phyloP scores from a whole-genome alignment of 1,140 invertebrate genomes.

The Globodera rostochiensis region DNA sequence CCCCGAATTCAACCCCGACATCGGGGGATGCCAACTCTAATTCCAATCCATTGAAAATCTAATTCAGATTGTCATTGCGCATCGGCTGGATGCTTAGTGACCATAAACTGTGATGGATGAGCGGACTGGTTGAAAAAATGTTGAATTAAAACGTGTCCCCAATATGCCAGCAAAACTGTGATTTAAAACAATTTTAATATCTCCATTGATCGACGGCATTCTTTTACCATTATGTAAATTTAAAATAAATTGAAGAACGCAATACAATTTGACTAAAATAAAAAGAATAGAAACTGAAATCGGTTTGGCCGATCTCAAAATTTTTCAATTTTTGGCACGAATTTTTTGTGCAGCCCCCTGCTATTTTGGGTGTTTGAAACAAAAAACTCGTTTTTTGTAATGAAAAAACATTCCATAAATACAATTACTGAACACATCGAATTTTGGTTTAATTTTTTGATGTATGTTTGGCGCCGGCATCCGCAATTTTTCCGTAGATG shows the following conservation, averaged over 20 bases:
- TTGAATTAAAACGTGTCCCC: neutral
- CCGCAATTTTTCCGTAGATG: conserved; percentile 13
- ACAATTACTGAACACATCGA: neutral
- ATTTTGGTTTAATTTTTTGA: too few species aligned
- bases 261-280: too few species aligned
- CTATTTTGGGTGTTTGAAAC: too few species aligned
- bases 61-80: neutral
- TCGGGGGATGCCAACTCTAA: too few species aligned
- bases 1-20: too few species aligned
- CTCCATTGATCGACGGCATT: neutral
- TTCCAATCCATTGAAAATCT: too few species aligned
- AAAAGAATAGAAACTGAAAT: too few species aligned
- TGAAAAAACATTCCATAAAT: neutral
- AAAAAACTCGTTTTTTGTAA: too few species aligned
- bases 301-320: too few species aligned
- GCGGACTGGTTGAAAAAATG: neutral
- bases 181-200: neutral
- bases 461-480: neutral
- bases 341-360: neutral
- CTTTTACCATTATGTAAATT: too few species aligned
- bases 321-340: neutral
- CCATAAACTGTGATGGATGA: neutral
- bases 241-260: too few species aligned
- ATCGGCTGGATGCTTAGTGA: neutral
- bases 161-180: neutral